Conservation (phyloP, 2,113 vertebrate species). For the Acrocephalus arundinaceus region DNA sequence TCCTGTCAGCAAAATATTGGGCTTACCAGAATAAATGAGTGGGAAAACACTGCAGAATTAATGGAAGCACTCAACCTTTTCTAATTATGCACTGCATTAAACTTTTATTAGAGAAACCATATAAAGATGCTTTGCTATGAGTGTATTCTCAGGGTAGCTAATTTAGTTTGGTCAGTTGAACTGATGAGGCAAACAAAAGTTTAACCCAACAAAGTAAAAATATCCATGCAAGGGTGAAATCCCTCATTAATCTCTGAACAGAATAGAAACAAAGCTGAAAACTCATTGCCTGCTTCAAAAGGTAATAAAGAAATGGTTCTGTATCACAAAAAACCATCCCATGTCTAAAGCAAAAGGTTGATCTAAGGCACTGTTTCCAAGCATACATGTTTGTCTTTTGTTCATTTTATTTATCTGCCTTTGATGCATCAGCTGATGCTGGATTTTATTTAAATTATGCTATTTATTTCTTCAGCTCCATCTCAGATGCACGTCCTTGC, state of each 20-base stretch:
- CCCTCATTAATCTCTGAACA: neutral
- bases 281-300: neutral
- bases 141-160: neutral
- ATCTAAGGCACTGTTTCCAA: neutral
- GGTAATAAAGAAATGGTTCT: neutral
- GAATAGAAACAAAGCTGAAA: neutral
- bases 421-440: neutral
- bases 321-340: neutral
- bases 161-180: neutral
- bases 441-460: neutral
- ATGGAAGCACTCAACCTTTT: slow-evolving; percentile 34
- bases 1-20: neutral
- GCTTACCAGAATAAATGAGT: neutral
- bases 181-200: neutral
- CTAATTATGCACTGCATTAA: slow-evolving; percentile 24
- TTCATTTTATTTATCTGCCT: neutral
- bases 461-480: neutral
- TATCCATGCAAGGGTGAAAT: neutral
- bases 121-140: neutral
- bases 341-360: neutral
- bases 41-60: neutral
- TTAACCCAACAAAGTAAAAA: neutral
- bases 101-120: slow-evolving; percentile 20
- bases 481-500: neutral
- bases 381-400: neutral